Evolutionary conservation across 2,113 vertebrate species (phyloP).

Genomic region (Siniperca knerii): DNA sequence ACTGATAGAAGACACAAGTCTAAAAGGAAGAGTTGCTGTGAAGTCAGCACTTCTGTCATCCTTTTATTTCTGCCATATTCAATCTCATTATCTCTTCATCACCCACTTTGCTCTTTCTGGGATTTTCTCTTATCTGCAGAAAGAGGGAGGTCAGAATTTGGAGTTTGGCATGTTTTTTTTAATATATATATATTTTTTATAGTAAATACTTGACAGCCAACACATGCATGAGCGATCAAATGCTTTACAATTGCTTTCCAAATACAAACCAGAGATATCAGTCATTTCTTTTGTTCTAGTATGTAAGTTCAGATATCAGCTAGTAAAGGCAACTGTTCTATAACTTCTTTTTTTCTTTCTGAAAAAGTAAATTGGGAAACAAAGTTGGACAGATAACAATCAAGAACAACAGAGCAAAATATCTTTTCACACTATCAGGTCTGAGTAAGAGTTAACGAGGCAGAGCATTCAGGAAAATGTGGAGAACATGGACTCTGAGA

Average conservation of each 20-base stretch:
- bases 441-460: conserved; percentile 79
- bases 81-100: conserved; percentile 14
- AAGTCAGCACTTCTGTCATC: conserved; percentile 57
- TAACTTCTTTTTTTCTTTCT: conserved; percentile 28
- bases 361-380: conserved; percentile 65
- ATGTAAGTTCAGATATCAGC: conserved; percentile 49
- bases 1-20: conserved; percentile 40
- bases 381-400: conserved; percentile 62
- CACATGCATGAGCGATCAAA: conserved; percentile 51
- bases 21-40: conserved; percentile 50
- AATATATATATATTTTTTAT: background rate
- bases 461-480: conserved; percentile 60
- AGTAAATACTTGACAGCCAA: conserved; percentile 44
- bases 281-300: conserved; percentile 35
- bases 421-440: conserved; percentile 70
- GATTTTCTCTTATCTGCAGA: conserved; percentile 60
- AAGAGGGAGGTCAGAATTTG: conserved; percentile 28
- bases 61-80: conserved; percentile 33
- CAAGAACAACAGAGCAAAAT: conserved; percentile 52
- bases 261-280: conserved; percentile 27
- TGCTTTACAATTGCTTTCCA: conserved; percentile 32
- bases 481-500: conserved; percentile 63
- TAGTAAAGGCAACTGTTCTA: conserved; percentile 30
- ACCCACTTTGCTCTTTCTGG: conserved; percentile 18
- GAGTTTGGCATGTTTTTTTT: conserved; percentile 3